Percentiles rank a stretch among this genome's conserved stretches.
Evolutionary conservation across 2,888 invertebrate species (phyloP).

Genomic region (Exephanes ischioxanthus): DNA sequence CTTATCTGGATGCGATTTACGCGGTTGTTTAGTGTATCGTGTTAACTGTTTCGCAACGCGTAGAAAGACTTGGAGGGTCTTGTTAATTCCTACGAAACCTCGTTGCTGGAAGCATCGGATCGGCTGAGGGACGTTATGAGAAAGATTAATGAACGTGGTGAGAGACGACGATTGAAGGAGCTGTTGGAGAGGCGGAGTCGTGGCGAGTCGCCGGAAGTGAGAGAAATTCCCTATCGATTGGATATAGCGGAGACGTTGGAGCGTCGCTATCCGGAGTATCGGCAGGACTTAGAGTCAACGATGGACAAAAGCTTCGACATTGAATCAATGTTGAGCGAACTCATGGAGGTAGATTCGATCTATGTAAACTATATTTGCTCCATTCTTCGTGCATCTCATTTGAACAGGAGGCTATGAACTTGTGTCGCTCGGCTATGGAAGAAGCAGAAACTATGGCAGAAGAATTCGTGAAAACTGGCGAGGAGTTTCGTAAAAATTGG

Average conservation of each 20-base stretch:
- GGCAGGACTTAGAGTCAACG: not conserved
- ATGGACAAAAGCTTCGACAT: constrained; percentile 29
- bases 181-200: constrained; percentile 28
- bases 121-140: constrained; percentile 44
- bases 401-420: constrained; percentile 29
- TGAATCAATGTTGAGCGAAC: constrained; percentile 24
- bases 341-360: constrained; percentile 33
- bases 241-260: constrained; percentile 39
- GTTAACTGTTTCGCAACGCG: not conserved
- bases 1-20: no score
- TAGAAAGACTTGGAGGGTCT: constrained; percentile 47
- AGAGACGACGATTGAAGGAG: constrained; percentile 30
- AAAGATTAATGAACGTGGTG: constrained; percentile 38
- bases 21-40: not conserved
- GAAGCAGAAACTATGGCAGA: constrained; percentile 47
- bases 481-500: constrained; percentile 61
- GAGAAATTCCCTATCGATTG: constrained; percentile 20
- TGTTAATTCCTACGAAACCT: constrained; percentile 40
- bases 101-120: constrained; percentile 37
- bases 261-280: constrained; percentile 19
- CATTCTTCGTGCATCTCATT: not conserved
- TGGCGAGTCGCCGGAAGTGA: not conserved
- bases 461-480: constrained; percentile 44
- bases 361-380: not conserved
- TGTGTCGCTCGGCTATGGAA: constrained; percentile 29